phyloP scores from a whole-genome alignment of 2,888 invertebrate species.

The Cosmia pyralina region DNA sequence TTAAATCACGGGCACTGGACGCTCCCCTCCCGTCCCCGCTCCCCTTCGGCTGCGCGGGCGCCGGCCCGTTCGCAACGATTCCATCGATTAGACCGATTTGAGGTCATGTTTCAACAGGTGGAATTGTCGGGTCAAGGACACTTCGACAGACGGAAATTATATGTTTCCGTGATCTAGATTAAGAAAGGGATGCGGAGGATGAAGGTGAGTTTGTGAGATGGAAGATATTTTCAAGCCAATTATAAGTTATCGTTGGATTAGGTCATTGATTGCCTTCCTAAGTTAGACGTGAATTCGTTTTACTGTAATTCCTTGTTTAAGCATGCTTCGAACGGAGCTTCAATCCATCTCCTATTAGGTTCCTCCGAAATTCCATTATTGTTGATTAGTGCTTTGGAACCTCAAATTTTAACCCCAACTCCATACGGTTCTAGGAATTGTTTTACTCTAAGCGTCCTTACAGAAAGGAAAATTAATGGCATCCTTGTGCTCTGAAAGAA shows the following conservation, averaged over 20 bases:
- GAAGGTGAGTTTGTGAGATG: slow-evolving; percentile 16
- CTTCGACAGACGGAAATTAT: slow-evolving; percentile 45
- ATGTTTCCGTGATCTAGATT: slow-evolving; percentile 49
- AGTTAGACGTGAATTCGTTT: background rate
- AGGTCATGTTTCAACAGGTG: slow-evolving; percentile 84
- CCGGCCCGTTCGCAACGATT: slow-evolving; percentile 65
- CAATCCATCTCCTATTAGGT: no score
- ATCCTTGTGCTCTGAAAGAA: background rate
- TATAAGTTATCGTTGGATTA: slow-evolving; percentile 6
- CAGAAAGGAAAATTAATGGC: no score
- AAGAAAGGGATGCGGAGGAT: slow-evolving; percentile 20
- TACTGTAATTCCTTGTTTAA: no score
- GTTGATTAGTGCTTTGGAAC: no score
- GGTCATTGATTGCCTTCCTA: background rate
- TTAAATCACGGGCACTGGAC: slow-evolving; percentile 85
- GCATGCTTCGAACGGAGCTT: no score
- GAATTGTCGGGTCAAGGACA: slow-evolving; percentile 84
- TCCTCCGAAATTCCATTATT: no score
- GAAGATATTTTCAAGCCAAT: slow-evolving; percentile 18
- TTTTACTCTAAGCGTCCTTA: no score
- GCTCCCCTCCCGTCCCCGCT: slow-evolving; percentile 65
- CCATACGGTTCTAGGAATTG: no score
- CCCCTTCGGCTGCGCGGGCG: slow-evolving; percentile 59
- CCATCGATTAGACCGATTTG: slow-evolving; percentile 68
- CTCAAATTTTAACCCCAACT: no score